phyloP scores from a whole-genome alignment of 1,140 invertebrate species.

The Drosophila tani region DNA sequence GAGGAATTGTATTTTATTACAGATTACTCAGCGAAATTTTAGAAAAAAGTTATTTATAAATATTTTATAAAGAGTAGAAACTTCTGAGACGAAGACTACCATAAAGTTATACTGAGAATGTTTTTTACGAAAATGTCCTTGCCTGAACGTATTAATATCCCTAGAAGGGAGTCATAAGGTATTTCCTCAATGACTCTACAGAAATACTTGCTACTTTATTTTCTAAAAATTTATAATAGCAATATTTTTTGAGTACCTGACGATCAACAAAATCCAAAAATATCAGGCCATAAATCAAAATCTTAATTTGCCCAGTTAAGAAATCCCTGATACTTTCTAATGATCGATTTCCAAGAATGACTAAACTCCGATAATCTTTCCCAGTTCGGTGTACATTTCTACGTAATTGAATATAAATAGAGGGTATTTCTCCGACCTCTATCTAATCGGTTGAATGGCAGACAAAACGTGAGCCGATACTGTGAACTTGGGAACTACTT shows the following conservation, averaged over 20 bases:
- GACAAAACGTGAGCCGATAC: constrained; percentile 14
- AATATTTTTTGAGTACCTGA: background rate
- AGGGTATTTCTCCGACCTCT: constrained; percentile 8
- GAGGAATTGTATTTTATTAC: constrained; percentile 7
- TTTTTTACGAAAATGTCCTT: background rate
- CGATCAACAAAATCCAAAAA: too few relatives aligned
- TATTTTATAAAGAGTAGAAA: too few relatives aligned
- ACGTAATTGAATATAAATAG: background rate
- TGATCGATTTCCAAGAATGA: constrained; percentile 5
- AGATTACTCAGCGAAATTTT: background rate
- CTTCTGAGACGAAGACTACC: too few relatives aligned
- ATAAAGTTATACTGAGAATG: background rate
- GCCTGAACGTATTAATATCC: too few relatives aligned
- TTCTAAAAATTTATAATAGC: background rate
- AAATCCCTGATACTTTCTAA: background rate
- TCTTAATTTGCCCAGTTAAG: too few relatives aligned
- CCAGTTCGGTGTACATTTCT: background rate
- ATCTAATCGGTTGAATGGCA: constrained; percentile 23
- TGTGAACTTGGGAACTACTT: background rate
- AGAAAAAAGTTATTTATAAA: background rate
- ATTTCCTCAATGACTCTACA: too few relatives aligned
- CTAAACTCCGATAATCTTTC: too few relatives aligned
- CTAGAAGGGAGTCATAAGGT: too few relatives aligned
- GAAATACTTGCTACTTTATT: background rate
- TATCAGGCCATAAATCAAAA: background rate